Percentiles rank a stretch among this genome's conserved stretches.
Evolutionary conservation across 2,888 invertebrate species (phyloP).

Genomic region (Aleiodes alternator): DNA sequence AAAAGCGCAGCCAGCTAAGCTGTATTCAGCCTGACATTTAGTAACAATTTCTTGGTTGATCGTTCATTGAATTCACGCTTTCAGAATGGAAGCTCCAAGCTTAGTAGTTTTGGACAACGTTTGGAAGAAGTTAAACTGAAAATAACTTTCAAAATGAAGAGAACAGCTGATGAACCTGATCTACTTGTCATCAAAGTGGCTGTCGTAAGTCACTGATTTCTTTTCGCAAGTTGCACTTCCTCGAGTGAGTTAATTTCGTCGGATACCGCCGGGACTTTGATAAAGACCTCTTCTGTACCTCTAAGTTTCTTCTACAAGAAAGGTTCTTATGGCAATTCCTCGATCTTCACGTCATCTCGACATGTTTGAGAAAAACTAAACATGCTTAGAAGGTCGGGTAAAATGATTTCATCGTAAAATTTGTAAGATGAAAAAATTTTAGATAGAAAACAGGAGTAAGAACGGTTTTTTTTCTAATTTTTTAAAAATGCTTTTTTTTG

Average conservation of each 20-base stretch:
- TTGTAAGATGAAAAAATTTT: too few species aligned
- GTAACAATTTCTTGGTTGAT: slow-evolving; percentile 80
- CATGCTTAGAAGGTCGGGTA: too few species aligned
- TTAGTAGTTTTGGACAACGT: slow-evolving; percentile 89
- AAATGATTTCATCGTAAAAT: too few species aligned
- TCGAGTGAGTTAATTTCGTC: slow-evolving; percentile 78
- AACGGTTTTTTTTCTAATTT: too few species aligned
- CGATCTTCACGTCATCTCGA: too few species aligned
- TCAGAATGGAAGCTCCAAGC: slow-evolving; percentile 75
- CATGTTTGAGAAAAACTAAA: neutral
- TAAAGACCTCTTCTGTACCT: too few species aligned
- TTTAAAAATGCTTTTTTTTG: too few species aligned
- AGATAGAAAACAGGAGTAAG: too few species aligned
- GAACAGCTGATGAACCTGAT: slow-evolving; percentile 79
- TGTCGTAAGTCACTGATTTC: slow-evolving; percentile 94
- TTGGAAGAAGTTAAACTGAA: slow-evolving; percentile 83
- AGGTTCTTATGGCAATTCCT: too few species aligned
- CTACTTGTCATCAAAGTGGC: slow-evolving; percentile 86
- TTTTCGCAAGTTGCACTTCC: slow-evolving; percentile 97
- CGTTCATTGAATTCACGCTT: slow-evolving; percentile 77
- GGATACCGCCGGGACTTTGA: too few species aligned
- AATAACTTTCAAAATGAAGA: slow-evolving; percentile 85
- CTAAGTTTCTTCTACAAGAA: too few species aligned
- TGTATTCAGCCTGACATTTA: slow-evolving; percentile 70
- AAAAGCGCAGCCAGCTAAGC: slow-evolving; percentile 64